Base-by-base conservation (phyloP, 2,113 vertebrate genomes). In the Eulacestoma nigropectus region DNA sequence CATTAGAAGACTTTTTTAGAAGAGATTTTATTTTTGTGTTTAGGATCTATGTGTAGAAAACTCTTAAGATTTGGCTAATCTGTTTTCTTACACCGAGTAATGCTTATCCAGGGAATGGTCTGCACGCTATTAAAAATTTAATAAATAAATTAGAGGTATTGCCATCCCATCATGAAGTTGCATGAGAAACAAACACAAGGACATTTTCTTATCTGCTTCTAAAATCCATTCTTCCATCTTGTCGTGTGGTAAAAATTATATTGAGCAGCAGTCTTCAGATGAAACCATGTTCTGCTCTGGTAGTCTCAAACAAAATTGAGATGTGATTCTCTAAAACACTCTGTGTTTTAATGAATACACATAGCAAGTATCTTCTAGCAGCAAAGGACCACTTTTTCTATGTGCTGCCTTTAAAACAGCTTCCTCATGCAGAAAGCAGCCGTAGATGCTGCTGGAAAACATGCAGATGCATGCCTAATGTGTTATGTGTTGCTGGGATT, bases 391-490 rank as follows among this genome's bases (percentile, higher is more conserved):
- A 4, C 7, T 23, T 57, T 41, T 68, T 50, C 21, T 35, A 1
- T 6, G 60, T 72, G 14, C 53, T 60, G 47, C 19, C 52, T 81
- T 55, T 29, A 37, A 11, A n/a, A 16, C 7, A 22, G 20, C 20
- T 39, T 72, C 50, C 20, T 68, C 2, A 1, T 46, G 41, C 22
- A 57, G 52, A 33, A 33, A 53, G 14, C 21, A 60, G 41, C 18
- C 1, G 0, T 9, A 15, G 44, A 4, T 70, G 16, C 21, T 47
- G 55, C 32, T 41, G 60, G 49, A 50, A 59, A 25, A 49, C 19
- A 7, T 1, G 5, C 6, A 44, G n/a, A 22, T 11, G 7, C 3
- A 5, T 20, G 57, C 30, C 25, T 55, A 2, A 20, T 47, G 25
- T 56, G 16, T 12, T 35, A 2, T 2, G 8, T n/a, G 19, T 21